Base-by-base conservation (phyloP, 1,140 invertebrate species). In the Drosophila biarmipes region DNA sequence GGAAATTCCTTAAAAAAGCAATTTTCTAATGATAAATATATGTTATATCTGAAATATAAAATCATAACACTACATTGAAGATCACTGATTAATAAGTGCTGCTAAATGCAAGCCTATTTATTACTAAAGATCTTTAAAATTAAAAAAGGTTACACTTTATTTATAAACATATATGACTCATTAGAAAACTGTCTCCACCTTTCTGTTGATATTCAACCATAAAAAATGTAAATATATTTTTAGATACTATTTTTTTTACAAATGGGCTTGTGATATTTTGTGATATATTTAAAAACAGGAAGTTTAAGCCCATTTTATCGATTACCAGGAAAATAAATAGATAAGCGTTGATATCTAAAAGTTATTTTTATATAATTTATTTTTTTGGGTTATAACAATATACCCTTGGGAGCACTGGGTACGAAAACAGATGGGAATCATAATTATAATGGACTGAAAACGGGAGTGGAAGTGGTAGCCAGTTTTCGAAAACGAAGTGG, bases 341-440 rank as follows among this genome's bases (percentile, higher is more conserved):
- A 61, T 61, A 57, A 61, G 24, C 10, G 6, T 34, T 34, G 27
- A 11, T 49, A 49, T 49, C 48, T 31, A 5, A 17, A 1, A 49
- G 19, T 2, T 34, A 21, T 14, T 40, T 57, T 0, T 29, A 29
- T 5, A 6, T 7, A 40, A 35, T 38, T 12, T 6, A 4, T 15
- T 15, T 15, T 27, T 7, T 17, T 3, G 8, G 5, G 5, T n/a
- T 29, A 21, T n/a, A 10, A 29, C 4, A 43, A 4, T 15, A 54
- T 42, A 51, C 17, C 27, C 45, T n/a, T 15, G 8, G 1, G 29
- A 24, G 15, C 42, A 24, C 43, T 21, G 34, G 45, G 59, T 51
- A 66, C 14, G 12, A 21, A 48, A 74, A 73, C 24, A 64, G 52
- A 64, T 67, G 61, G 76, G 61, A 58, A 58, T 34, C 37, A 8